These are phyloP conservation scores for Drosophila differens DNA, from an alignment of 2,888 invertebrate genomes.

Conservation along the genomic window DNA sequence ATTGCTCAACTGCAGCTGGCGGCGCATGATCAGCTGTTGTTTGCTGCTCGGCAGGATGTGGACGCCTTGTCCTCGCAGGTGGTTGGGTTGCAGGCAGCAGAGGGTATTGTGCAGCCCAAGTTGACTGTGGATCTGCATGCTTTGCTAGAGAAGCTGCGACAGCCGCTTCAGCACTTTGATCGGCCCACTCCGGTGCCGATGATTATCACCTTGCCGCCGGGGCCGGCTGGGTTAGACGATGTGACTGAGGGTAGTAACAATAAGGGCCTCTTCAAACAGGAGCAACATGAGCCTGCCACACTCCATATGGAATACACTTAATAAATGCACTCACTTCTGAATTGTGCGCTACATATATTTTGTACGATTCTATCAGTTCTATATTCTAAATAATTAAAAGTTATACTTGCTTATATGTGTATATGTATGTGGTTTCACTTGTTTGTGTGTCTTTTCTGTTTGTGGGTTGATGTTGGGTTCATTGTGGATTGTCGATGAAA, in stretches of 20 bases:
- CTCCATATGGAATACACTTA: neutral
- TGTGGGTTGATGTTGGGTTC: slow-evolving; percentile 39
- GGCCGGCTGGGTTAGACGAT: neutral
- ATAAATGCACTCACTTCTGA: neutral
- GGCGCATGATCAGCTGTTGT: slow-evolving; percentile 85
- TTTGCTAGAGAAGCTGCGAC: slow-evolving; percentile 77
- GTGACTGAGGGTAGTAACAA: neutral
- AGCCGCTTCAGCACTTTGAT: slow-evolving; percentile 74
- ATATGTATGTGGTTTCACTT: neutral
- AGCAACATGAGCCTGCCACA: neutral
- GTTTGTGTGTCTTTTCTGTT: slow-evolving; percentile 28
- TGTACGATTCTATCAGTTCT: slow-evolving; percentile 9
- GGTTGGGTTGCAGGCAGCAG: slow-evolving; percentile 84
- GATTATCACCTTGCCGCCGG: slow-evolving; percentile 54
- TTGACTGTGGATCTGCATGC: slow-evolving; percentile 77
- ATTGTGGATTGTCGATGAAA: slow-evolving; percentile 26
- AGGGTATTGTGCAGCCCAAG: slow-evolving; percentile 81
- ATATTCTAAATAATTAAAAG: neutral
- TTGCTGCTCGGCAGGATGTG: slow-evolving; percentile 85
- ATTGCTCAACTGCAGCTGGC: slow-evolving; percentile 85
- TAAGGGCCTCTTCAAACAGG: neutral
- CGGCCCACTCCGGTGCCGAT: slow-evolving; percentile 82
- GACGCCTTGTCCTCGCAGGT: slow-evolving; percentile 85
- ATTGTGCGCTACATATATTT: slow-evolving; percentile 24
- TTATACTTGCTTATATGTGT: slow-evolving; percentile 6